Evolutionary conservation across 2,888 invertebrate genomes (phyloP).

Genomic region (Erebia epiphron): DNA sequence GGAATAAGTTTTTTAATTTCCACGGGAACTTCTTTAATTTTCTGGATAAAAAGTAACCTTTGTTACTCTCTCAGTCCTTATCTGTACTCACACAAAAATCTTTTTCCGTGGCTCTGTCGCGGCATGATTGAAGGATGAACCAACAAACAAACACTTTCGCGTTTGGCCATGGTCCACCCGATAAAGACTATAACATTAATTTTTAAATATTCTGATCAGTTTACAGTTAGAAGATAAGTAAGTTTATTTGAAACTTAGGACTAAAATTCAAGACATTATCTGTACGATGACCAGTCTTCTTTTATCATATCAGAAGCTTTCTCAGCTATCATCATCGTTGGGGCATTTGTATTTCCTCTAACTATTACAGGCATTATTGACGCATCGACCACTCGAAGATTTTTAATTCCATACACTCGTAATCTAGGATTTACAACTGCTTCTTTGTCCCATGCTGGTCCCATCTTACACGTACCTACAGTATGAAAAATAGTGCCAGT

Average conservation of each 20-base stretch:
- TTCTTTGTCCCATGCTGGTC: constrained; percentile 81
- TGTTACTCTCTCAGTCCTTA: too few species aligned
- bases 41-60: too few species aligned
- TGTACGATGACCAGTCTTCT: constrained; percentile 69
- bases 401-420: constrained; percentile 84
- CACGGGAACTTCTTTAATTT: too few species aligned
- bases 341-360: constrained; percentile 91
- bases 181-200: too few species aligned
- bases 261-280: not conserved
- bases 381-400: constrained; percentile 86
- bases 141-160: too few species aligned
- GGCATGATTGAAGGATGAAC: too few species aligned
- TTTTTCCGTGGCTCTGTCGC: too few species aligned
- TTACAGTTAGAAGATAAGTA: too few species aligned
- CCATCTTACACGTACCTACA: constrained; percentile 89
- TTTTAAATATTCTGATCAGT: too few species aligned
- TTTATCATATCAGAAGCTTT: constrained; percentile 91
- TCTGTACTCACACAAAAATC: too few species aligned
- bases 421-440: constrained; percentile 87
- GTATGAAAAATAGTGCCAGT: constrained; percentile 88
- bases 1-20: too few species aligned
- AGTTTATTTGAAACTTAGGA: not conserved
- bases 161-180: too few species aligned
- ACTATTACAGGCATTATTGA: constrained; percentile 86
- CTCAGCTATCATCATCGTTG: constrained; percentile 93